These are phyloP conservation scores for Eidolon helvum DNA, from an alignment of 2,113 vertebrate genomes.

Conservation along the genomic window DNA sequence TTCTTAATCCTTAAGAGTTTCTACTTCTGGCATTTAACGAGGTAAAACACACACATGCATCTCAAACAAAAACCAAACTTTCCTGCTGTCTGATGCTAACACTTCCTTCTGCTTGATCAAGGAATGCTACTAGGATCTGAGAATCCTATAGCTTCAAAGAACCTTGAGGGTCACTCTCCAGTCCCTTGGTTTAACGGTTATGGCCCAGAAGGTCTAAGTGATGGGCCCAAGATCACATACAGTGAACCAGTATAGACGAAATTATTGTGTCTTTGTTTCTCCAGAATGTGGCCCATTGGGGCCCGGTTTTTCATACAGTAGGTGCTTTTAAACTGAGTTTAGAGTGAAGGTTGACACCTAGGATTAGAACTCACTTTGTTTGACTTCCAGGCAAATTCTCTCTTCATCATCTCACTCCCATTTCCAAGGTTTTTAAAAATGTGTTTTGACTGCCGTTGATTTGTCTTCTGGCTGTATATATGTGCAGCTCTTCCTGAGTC, in stretches of 20 bases:
- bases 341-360: not conserved
- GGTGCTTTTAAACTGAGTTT: not conserved
- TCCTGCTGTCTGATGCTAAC: not conserved
- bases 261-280: not conserved
- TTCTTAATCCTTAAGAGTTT: not conserved
- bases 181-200: not conserved
- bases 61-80: not conserved
- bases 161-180: not conserved
- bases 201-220: not conserved
- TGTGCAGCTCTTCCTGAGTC: slow-evolving; percentile 50
- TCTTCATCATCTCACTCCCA: slow-evolving; percentile 39
- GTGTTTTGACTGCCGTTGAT: slow-evolving; percentile 47
- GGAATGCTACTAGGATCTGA: not conserved
- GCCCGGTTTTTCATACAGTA: not conserved
- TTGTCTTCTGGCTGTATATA: not conserved
- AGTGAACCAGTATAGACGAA: not conserved
- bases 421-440: slow-evolving; percentile 21
- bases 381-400: slow-evolving; percentile 33
- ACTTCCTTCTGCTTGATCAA: not conserved
- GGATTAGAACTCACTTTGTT: not conserved
- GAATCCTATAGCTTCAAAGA: not conserved
- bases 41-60: not conserved
- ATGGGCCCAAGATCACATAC: rapidly evolving
- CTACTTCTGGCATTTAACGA: not conserved
- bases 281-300: rapidly evolving